phyloP scores from a whole-genome alignment of 2,113 vertebrate genomes.

The Nycticryphes semicollaris region DNA sequence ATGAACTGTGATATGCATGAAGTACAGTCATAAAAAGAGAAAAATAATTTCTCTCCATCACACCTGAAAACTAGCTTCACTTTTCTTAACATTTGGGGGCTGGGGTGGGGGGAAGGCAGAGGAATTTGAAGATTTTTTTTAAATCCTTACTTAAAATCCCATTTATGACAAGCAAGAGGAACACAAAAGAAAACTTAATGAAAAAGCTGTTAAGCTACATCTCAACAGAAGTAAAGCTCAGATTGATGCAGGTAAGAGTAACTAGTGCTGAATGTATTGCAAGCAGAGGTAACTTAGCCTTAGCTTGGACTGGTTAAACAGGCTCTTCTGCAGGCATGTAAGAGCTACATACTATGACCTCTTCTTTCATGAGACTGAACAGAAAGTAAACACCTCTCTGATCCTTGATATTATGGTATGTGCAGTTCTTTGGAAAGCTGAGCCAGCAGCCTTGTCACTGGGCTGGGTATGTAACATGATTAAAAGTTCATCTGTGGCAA shows the following conservation, averaged over 20 bases:
- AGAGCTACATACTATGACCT: not conserved
- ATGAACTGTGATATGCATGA: not conserved
- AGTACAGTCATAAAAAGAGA: not conserved
- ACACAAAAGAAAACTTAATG: not conserved
- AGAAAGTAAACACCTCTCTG: not conserved
- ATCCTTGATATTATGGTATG: not conserved
- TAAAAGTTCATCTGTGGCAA: not conserved
- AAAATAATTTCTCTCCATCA: not conserved
- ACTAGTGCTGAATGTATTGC: not conserved
- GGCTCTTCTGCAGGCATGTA: not conserved
- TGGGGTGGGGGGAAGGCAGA: no score
- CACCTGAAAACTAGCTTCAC: not conserved
- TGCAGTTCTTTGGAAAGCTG: not conserved
- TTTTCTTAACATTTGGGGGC: not conserved
- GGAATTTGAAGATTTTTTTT: not conserved
- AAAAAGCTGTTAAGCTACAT: not conserved
- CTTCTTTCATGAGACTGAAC: not conserved
- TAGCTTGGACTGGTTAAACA: not conserved
- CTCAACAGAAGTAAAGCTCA: not conserved
- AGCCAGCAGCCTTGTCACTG: not conserved
- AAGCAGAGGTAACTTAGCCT: not conserved
- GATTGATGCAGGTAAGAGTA: not conserved
- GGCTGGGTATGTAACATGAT: not conserved
- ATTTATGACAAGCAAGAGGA: not conserved
- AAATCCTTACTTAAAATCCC: not conserved